Conservation (phyloP, 2,888 invertebrate species). For the Ferdinandea cuprea region DNA sequence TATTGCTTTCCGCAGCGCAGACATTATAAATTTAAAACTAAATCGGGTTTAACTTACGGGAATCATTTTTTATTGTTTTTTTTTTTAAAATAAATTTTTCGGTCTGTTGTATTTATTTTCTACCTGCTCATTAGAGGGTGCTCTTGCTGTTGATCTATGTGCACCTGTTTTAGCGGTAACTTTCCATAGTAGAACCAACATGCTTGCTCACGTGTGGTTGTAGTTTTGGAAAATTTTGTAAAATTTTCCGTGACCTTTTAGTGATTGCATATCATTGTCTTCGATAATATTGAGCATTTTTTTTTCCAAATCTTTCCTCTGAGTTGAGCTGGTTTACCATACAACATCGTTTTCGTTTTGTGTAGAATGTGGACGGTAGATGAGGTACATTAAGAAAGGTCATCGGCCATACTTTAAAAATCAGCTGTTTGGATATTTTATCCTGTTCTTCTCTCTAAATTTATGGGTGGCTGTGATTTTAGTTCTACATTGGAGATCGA, state of each 20-base stretch:
- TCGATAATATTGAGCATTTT: too few relatives aligned
- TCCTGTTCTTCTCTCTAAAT: too few relatives aligned
- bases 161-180: conserved; percentile 18
- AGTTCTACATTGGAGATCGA: too few relatives aligned
- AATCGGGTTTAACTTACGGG: conserved; percentile 2
- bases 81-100: not conserved
- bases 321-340: too few relatives aligned
- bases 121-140: conserved; percentile 11
- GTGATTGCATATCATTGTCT: not conserved
- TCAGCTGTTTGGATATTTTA: too few relatives aligned
- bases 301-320: too few relatives aligned
- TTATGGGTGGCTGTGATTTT: too few relatives aligned
- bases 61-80: conserved; percentile 5
- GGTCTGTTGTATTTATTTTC: not conserved
- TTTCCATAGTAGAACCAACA: conserved; percentile 20
- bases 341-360: too few relatives aligned
- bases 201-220: not conserved
- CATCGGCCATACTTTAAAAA: too few relatives aligned
- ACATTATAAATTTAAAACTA: not conserved
- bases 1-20: not conserved
- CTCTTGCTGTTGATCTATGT: not conserved
- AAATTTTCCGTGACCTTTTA: conserved; percentile 9
- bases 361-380: too few relatives aligned
- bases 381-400: too few relatives aligned
- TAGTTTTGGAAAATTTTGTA: conserved; percentile 43